Evolutionary conservation across 2,113 vertebrate species (phyloP).

Genomic region (Condylura cristata): DNA sequence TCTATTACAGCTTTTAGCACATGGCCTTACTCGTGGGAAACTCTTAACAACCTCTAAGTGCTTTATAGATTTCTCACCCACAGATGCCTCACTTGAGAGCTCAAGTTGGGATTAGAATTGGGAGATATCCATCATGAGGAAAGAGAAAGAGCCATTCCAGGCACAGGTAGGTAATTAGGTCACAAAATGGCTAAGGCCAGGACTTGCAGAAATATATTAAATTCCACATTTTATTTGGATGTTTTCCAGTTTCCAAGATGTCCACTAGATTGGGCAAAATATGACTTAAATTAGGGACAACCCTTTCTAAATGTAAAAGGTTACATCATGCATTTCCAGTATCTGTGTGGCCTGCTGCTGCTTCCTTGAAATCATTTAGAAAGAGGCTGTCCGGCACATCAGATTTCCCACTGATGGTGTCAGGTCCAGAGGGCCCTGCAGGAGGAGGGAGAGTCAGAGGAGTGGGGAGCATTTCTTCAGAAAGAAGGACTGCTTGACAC

Average conservation of each 20-base stretch:
- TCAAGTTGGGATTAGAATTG: not conserved
- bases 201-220: slow-evolving; percentile 5
- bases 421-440: not conserved
- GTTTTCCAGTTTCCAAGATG: slow-evolving; percentile 46
- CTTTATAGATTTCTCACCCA: slow-evolving; percentile 11
- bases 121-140: not conserved
- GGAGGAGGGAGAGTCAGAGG: not conserved
- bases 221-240: slow-evolving; percentile 53
- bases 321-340: slow-evolving; percentile 66
- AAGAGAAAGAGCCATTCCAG: not conserved
- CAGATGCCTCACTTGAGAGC: slow-evolving; percentile 1
- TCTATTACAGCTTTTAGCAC: not conserved
- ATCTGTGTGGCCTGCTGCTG: slow-evolving; percentile 4
- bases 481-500: not conserved
- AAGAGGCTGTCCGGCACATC: not conserved
- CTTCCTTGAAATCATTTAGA: slow-evolving; percentile 67
- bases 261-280: not conserved
- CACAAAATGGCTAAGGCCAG: slow-evolving; percentile 13
- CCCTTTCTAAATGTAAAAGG: slow-evolving; percentile 54
- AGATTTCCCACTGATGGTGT: not conserved
- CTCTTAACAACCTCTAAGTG: slow-evolving; percentile 17
- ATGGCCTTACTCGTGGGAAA: not conserved
- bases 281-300: slow-evolving; percentile 45
- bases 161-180: not conserved
- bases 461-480: not conserved